Evolutionary conservation across 2,113 vertebrate species (phyloP).

Genomic region (Lagopus leucura): DNA sequence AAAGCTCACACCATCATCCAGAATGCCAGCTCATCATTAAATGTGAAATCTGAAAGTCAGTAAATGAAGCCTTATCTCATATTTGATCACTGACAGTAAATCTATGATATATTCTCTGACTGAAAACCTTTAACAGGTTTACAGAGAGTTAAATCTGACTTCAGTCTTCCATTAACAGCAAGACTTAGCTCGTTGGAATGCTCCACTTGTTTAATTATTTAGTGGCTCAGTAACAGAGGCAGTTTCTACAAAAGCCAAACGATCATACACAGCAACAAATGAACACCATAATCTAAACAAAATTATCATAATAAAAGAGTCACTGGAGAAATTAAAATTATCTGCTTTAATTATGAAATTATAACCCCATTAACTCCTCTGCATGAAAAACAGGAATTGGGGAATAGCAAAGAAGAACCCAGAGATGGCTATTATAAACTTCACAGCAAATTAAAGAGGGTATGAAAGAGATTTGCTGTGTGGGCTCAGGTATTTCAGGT

Average conservation of each 20-base stretch:
- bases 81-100: slow-evolving; percentile 47
- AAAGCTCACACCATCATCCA: background rate
- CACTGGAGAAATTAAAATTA: slow-evolving; percentile 81
- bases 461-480: slow-evolving; percentile 1
- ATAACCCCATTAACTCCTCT: slow-evolving; percentile 81
- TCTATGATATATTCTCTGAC: slow-evolving; percentile 5
- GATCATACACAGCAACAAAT: slow-evolving; percentile 71
- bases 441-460: slow-evolving; percentile 57
- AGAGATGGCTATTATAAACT: slow-evolving; percentile 62
- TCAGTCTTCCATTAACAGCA: slow-evolving; percentile 61
- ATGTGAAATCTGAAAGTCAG: slow-evolving; percentile 43
- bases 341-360: slow-evolving; percentile 83
- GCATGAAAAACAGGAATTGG: slow-evolving; percentile 73
- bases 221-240: slow-evolving; percentile 47
- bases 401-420: slow-evolving; percentile 64
- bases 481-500: slow-evolving; percentile 33
- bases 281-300: slow-evolving; percentile 78
- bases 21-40: slow-evolving; percentile 51
- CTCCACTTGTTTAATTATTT: slow-evolving; percentile 72
- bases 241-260: slow-evolving; percentile 66
- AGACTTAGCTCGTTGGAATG: slow-evolving; percentile 34
- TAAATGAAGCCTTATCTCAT: slow-evolving; percentile 56
- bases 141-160: slow-evolving; percentile 56
- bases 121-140: slow-evolving; percentile 59
- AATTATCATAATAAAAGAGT: slow-evolving; percentile 79